Percentiles rank a stretch among this genome's conserved stretches.
These are phyloP conservation scores for Phainopepla nitens DNA, from an alignment of 2,113 vertebrate species.

Conservation along the genomic window DNA sequence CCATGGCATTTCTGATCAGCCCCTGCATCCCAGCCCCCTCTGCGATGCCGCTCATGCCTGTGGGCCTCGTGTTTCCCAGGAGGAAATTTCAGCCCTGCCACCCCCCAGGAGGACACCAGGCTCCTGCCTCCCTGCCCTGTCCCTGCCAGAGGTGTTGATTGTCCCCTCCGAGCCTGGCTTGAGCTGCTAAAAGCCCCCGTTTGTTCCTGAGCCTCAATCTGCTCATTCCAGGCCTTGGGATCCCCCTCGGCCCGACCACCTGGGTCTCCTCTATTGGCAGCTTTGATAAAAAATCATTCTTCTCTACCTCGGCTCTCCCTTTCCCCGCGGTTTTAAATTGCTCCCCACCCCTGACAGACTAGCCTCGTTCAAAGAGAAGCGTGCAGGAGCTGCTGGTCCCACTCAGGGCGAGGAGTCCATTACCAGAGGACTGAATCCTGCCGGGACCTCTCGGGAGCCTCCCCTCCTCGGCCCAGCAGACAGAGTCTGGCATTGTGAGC, in stretches of 20 bases:
- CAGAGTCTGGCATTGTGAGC: slow-evolving; percentile 33
- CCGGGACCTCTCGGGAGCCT: slow-evolving; percentile 25
- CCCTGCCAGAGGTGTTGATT: slow-evolving; percentile 77
- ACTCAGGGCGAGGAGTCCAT: slow-evolving; percentile 42
- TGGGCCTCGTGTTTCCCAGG: background rate
- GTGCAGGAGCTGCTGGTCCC: slow-evolving; percentile 46
- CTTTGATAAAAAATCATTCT: slow-evolving; percentile 79
- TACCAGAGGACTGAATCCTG: slow-evolving; percentile 47
- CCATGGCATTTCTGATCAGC: rapidly evolving
- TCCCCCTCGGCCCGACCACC: slow-evolving; percentile 73
- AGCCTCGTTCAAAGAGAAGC: slow-evolving; percentile 82
- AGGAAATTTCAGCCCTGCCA: background rate
- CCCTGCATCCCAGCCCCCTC: background rate
- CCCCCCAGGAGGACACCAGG: background rate
- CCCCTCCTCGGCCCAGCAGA: slow-evolving; percentile 29
- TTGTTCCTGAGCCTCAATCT: slow-evolving; percentile 51
- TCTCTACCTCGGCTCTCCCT: slow-evolving; percentile 49
- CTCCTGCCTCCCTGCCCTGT: slow-evolving; percentile 40
- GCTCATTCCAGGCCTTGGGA: slow-evolving; percentile 61
- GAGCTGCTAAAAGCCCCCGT: slow-evolving; percentile 67
- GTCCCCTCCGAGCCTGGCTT: slow-evolving; percentile 73
- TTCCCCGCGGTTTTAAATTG: slow-evolving; percentile 88
- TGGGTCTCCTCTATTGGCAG: slow-evolving; percentile 79
- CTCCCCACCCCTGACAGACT: slow-evolving; percentile 80
- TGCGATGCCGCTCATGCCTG: background rate